Evolutionary conservation across 2,888 invertebrate species (phyloP).

Genomic region (Xylota segnis): DNA sequence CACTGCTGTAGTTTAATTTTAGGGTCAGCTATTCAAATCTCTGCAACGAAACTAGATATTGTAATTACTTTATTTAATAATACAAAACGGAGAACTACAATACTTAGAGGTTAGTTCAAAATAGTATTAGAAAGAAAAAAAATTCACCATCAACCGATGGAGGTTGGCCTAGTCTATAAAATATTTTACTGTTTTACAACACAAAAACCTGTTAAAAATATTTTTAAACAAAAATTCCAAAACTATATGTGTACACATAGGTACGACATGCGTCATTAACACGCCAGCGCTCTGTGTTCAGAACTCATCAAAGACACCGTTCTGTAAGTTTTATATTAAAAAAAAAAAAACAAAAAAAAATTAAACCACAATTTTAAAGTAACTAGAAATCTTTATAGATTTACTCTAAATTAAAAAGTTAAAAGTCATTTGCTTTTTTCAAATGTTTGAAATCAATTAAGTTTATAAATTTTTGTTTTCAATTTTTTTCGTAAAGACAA

Average conservation of each 20-base stretch:
- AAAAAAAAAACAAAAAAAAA: conserved; percentile 30
- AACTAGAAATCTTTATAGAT: neutral
- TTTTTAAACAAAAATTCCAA: conserved; percentile 27
- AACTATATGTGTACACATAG: conserved; percentile 81
- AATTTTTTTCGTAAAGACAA: neutral
- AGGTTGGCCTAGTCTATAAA: neutral
- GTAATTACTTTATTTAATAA: too few species aligned
- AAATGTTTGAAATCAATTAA: conserved; percentile 25
- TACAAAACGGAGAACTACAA: too few species aligned
- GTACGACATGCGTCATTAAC: conserved; percentile 91
- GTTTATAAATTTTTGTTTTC: neutral
- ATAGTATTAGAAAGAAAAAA: neutral
- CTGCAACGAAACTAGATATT: too few species aligned
- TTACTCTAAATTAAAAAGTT: conserved; percentile 4
- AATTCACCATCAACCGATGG: neutral
- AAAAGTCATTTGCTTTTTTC: conserved; percentile 29
- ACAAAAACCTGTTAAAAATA: conserved; percentile 11
- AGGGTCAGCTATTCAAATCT: too few species aligned
- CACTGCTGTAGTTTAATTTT: too few species aligned
- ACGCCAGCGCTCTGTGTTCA: conserved; percentile 88
- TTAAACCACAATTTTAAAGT: conserved; percentile 15
- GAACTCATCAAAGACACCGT: conserved; percentile 89
- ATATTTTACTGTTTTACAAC: conserved; percentile 13
- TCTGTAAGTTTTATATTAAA: conserved; percentile 86
- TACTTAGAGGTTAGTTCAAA: neutral